These are phyloP conservation scores for Sminthurides aquaticus DNA, from an alignment of 2,888 invertebrate species.

Conservation along the genomic window DNA sequence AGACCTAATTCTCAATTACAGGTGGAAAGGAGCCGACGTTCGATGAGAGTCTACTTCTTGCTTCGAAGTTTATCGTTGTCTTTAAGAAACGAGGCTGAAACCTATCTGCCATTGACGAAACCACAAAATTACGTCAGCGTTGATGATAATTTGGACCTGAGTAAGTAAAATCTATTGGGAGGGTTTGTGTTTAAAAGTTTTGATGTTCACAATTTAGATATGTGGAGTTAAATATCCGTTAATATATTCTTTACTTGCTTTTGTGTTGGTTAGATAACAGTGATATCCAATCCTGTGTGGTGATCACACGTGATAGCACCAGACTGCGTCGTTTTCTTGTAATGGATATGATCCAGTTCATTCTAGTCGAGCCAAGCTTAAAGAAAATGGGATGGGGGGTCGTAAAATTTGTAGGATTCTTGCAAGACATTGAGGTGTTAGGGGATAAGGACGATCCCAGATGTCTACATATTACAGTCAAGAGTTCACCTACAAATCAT, in stretches of 20 bases:
- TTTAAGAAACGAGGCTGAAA: conserved; percentile 73
- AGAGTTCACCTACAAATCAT: conserved; percentile 58
- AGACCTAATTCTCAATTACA: conserved; percentile 45
- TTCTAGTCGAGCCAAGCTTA: conserved; percentile 93
- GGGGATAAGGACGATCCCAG: conserved; percentile 96
- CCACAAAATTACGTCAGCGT: conserved; percentile 81
- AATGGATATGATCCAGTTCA: conserved; percentile 88
- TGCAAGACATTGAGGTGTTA: conserved; percentile 84
- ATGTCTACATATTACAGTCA: conserved; percentile 86
- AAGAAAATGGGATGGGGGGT: conserved; percentile 95
- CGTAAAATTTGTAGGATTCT: conserved; percentile 88
- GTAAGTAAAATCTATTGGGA: conserved; percentile 58
- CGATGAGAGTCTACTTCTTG: conserved; percentile 87
- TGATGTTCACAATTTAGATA: background rate
- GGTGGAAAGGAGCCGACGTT: conserved; percentile 78
- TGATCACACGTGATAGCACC: conserved; percentile 78
- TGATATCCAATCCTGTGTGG: conserved; percentile 92
- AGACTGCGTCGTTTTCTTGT: conserved; percentile 91
- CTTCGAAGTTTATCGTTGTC: conserved; percentile 72
- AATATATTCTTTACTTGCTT: background rate
- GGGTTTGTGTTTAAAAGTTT: no score
- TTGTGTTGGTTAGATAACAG: conserved; percentile 72
- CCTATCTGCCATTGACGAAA: conserved; percentile 80
- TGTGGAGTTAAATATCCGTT: background rate
- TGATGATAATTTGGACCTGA: conserved; percentile 89